Evolutionary conservation across 2,797 vertebrate genomes (phyloP), one percentile per base, ranked within the genome.

Genomic region (Malacoraja senta): DNA sequence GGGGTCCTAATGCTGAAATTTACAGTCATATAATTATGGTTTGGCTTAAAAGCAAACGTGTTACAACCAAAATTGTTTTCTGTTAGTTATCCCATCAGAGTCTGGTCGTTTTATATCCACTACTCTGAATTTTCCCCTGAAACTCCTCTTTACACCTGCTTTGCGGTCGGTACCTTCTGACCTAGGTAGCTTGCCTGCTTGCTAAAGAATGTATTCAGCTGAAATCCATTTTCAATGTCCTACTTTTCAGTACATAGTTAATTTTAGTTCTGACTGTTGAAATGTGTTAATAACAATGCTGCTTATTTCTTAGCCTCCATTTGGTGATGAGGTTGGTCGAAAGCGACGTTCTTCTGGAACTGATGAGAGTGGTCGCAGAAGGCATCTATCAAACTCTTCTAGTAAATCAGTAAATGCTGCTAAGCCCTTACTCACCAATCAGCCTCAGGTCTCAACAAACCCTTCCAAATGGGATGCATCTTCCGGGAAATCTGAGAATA

Each of bases 261-360:
- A 44, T 79, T 53, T n/a, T 79, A 24, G 32, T 58, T 38, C 44
- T 35, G 24, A 79, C 44, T 81, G 80, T 76, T 84, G 17, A 81
- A 24, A 44, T 29, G 44, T 63, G 72, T 61, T 94, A 17, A 63
- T n/a, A 68, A 77, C n/a, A 24, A 4, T 10, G 53, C n/a, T 32
- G 29, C 6, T 71, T 93, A 44, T 93, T 63, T 94, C 95, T n/a
- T 96, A 99, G 99, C 98, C 98, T 94, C 98, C 98, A 1, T 95
- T 97, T 91, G 96, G 97, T 95, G 98, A 98, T 93, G 97, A 98
- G 93, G 96, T 95, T 93, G 97, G 97, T 94, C 97, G 97, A 94
- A 98, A 96, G 95, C 97, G 96, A 95, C 94, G 94, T 93, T 95
- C 94, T 78, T 96, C 96, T 32, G 94, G 96, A 32, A 96, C 95